Evolutionary conservation across 2,888 invertebrate species (phyloP), one percentile per base, ranked within the genome.

Genomic region (Alitta virens): DNA sequence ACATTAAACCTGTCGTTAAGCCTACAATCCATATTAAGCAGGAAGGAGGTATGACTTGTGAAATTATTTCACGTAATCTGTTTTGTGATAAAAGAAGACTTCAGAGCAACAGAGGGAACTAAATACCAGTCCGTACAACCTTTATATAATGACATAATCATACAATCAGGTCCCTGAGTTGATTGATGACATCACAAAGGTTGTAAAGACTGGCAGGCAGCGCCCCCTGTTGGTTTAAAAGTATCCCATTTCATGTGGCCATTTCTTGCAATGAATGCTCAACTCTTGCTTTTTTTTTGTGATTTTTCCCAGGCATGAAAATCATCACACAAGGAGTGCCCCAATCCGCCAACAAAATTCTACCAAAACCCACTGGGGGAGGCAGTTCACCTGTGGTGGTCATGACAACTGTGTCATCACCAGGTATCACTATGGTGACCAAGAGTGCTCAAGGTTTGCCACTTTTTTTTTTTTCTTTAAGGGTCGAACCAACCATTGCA

Each of bases 231-330:
- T n/a, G n/a, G n/a, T n/a, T n/a, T n/a, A n/a, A n/a, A n/a, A n/a
- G n/a, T n/a, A n/a, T n/a, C n/a, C n/a, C n/a, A n/a, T n/a, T n/a
- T n/a, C n/a, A n/a, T n/a, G n/a, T n/a, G n/a, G n/a, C n/a, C n/a
- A n/a, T n/a, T n/a, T n/a, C n/a, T n/a, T n/a, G n/a, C n/a, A n/a
- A n/a, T n/a, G n/a, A n/a, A n/a, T n/a, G n/a, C n/a, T n/a, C n/a
- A n/a, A n/a, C n/a, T 33, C 33, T 33, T 33, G 5, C 33, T 33
- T 7, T 33, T 53, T 50, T 55, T 7, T n/a, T n/a, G n/a, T n/a
- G n/a, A n/a, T n/a, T n/a, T n/a, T n/a, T n/a, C n/a, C n/a, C 38
- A 77, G 78, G 76, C n/a, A 78, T 77, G 77, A 77, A 77, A 65
- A 78, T 78, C 27, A 78, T 78, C 23, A 78, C 77, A 1, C 76